phyloP scores from a whole-genome alignment of 2,797 vertebrate species.

The Mus minutoides region DNA sequence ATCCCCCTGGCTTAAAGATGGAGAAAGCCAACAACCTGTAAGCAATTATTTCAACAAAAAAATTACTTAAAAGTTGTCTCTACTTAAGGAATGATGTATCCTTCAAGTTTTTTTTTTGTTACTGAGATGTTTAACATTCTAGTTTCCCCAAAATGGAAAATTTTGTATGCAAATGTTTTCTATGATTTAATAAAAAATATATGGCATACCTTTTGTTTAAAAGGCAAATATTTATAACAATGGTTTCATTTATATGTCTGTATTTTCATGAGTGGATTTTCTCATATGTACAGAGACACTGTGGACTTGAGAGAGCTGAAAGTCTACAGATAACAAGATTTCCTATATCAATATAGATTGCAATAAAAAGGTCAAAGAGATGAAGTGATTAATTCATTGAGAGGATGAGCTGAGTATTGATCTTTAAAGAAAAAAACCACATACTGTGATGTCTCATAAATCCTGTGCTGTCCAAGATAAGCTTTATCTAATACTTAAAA shows the following conservation, averaged over 20 bases:
- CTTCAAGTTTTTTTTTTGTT: conserved; percentile 80
- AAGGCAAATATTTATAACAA: conserved; percentile 69
- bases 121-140: conserved; percentile 81
- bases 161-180: conserved; percentile 89
- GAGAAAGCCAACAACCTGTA: conserved; percentile 76
- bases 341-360: conserved; percentile 13
- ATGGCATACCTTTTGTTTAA: conserved; percentile 81
- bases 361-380: conserved; percentile 61
- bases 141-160: conserved; percentile 80
- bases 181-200: conserved; percentile 91
- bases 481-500: background rate
- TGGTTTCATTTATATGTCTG: background rate
- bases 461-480: background rate
- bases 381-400: conserved; percentile 55
- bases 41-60: conserved; percentile 82
- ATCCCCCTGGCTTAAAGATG: conserved; percentile 67
- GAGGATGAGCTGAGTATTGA: background rate
- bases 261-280: background rate
- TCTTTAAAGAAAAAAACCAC: conserved; percentile 57
- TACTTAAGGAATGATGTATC: conserved; percentile 80
- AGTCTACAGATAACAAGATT: background rate
- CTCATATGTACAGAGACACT: background rate
- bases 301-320: background rate
- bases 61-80: conserved; percentile 78
- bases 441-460: conserved; percentile 50